Base-by-base conservation (phyloP, 2,888 invertebrate species). In the Philonicus albiceps region DNA sequence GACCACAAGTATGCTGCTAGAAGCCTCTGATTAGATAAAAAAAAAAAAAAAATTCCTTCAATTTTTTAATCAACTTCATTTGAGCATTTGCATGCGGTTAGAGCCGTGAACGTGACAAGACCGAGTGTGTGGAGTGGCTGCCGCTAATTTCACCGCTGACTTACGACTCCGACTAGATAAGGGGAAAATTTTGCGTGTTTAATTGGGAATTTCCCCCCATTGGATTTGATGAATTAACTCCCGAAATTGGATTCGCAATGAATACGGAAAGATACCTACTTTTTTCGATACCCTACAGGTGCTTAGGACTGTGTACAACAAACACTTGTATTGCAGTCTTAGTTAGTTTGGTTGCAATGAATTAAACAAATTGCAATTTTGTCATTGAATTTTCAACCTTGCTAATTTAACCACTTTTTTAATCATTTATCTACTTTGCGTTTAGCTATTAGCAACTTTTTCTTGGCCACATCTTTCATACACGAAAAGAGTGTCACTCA, bases 31-130 rank as follows among this genome's bases (percentile, higher is more conserved):
- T 81, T 81, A 81, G 81, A 55, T 81, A 81, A 81, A n/a, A n/a
- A n/a, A n/a, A n/a, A n/a, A n/a, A n/a, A n/a, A n/a, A n/a, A 81
- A 76, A 81, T 81, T 81, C 81, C 64, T 76, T 55, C 81, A 81
- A 81, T 81, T 81, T 81, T 55, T 34, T 81, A 81, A 81, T 81
- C 55, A 81, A 55, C 55, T 31, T 81, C 53, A 49, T 81, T 81
- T 55, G 34, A 81, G 37, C 34, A n/a, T 74, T 74, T 34, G 37
- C 31, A 74, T 37, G 64, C 19, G 22, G 64, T 27, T n/a, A 31
- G 19, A 34, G 34, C 27, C 74, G 74, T 13, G 31, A 74, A 74
- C 37, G 64, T 74, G 37, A 34, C 74, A 37, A 31, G 74, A 2
- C n/a, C 37, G 74, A 74, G 8, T 3, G 74, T 74, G 37, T n/a